Percentiles rank a stretch among this genome's conserved stretches.
Evolutionary conservation across 1,140 invertebrate species (phyloP).

Genomic region (Drosophila funebris): DNA sequence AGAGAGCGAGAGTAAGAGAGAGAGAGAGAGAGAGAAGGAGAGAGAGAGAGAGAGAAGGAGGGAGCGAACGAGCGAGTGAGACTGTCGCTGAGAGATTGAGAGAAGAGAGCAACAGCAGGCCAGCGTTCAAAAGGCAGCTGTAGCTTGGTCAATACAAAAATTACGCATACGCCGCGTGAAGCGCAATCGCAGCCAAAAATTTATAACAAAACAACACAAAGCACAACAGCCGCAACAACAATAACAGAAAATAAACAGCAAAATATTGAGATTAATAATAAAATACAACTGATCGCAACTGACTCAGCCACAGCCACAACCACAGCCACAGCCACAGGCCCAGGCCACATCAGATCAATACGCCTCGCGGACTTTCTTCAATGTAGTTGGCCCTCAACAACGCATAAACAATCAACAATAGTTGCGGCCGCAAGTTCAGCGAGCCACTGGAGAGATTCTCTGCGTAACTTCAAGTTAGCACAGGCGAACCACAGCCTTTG

Average conservation of each 20-base stretch:
- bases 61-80: neutral
- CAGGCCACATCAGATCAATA: neutral
- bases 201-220: constrained; percentile 18
- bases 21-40: neutral
- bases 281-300: constrained; percentile 16
- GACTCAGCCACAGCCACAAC: constrained; percentile 22
- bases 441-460: neutral
- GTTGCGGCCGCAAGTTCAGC: neutral
- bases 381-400: constrained; percentile 15
- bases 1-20: constrained; percentile 5
- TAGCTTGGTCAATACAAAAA: constrained; percentile 58
- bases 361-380: neutral
- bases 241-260: neutral
- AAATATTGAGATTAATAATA: constrained; percentile 35
- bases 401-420: constrained; percentile 8
- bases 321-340: neutral
- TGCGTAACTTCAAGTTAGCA: neutral
- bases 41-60: constrained; percentile 13
- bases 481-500: constrained; percentile 17
- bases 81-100: constrained; percentile 6
- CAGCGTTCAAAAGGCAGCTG: constrained; percentile 27
- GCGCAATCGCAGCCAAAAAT: constrained; percentile 39
- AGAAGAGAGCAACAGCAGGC: no score
- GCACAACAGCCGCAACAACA: constrained; percentile 2
- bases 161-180: constrained; percentile 75